Conservation (phyloP, 2,113 vertebrate species). For the Ursus arctos region DNA sequence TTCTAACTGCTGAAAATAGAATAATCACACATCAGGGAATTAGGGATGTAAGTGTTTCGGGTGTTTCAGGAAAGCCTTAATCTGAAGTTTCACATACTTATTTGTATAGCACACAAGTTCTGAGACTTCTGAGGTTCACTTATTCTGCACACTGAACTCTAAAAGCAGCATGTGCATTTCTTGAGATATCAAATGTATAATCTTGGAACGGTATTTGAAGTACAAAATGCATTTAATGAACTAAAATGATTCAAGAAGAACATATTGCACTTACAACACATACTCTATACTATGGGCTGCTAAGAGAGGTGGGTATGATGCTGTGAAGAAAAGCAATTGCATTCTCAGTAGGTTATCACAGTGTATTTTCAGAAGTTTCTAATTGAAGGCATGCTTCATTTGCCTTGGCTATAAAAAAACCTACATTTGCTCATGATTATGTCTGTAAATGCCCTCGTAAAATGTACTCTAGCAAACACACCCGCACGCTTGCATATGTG, state of each 20-base stretch:
- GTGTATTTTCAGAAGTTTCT: conserved; percentile 90
- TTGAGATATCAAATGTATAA: conserved; percentile 58
- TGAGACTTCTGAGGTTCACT: conserved; percentile 15
- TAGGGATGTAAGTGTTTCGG: not conserved
- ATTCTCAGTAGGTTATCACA: conserved; percentile 90
- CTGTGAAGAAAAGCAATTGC: conserved; percentile 90
- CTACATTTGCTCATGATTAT: conserved; percentile 88
- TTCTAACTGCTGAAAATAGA: not conserved
- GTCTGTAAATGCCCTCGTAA: conserved; percentile 88
- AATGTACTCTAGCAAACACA: conserved; percentile 74
- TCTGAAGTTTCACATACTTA: conserved; percentile 40
- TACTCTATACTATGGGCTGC: conserved; percentile 76
- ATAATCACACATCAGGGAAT: not conserved
- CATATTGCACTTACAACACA: conserved; percentile 84
- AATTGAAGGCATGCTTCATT: conserved; percentile 93
- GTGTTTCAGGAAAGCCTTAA: conserved; percentile 45
- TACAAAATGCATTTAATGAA: conserved; percentile 75
- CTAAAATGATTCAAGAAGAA: conserved; percentile 82
- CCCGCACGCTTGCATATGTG: not conserved
- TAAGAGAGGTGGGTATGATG: conserved; percentile 85
- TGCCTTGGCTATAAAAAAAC: conserved; percentile 87
- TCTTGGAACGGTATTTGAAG: conserved; percentile 79
- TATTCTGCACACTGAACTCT: conserved; percentile 22
- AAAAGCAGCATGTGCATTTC: conserved; percentile 56
- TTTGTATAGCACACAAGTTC: conserved; percentile 22